phyloP scores from a whole-genome alignment of 2,888 invertebrate genomes.

The Leptinotarsa haldemani region DNA sequence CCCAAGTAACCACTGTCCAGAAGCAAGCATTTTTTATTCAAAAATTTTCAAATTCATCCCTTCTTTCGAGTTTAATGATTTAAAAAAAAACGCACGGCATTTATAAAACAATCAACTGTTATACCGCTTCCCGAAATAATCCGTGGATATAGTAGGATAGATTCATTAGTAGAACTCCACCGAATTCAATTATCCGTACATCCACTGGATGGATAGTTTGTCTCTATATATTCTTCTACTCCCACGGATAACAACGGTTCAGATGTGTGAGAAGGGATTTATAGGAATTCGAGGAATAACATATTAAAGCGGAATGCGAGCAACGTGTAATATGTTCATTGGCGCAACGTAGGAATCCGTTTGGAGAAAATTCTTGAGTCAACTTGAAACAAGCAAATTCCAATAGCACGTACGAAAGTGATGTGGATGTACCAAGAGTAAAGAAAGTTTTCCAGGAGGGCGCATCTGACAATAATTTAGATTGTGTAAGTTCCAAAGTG shows the following conservation, averaged over 20 bases:
- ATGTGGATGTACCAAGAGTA: too few relatives aligned
- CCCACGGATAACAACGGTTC: conserved; percentile 21
- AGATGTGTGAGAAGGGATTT: conserved; percentile 28
- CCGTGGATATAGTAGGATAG: neutral
- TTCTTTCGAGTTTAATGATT: too few relatives aligned
- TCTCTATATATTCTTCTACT: conserved; percentile 20
- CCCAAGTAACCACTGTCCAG: too few relatives aligned
- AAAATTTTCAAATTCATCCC: too few relatives aligned
- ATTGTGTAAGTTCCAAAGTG: too few relatives aligned
- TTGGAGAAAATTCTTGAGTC: neutral
- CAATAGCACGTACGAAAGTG: too few relatives aligned
- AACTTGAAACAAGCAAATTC: too few relatives aligned
- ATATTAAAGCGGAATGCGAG: conserved; percentile 26
- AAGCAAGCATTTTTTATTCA: too few relatives aligned
- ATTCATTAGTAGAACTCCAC: conserved; percentile 10
- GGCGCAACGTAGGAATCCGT: conserved; percentile 12
- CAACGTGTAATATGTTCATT: conserved; percentile 24
- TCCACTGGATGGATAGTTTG: conserved; percentile 18
- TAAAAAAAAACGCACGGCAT: neutral
- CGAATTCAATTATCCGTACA: conserved; percentile 19
- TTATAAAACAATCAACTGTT: neutral
- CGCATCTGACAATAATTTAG: too few relatives aligned
- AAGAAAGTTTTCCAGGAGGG: too few relatives aligned
- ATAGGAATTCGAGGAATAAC: conserved; percentile 27
- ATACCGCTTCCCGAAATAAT: neutral